Evolutionary conservation across 2,797 vertebrate genomes (phyloP).

Genomic region (Hydrolagus colliei): DNA sequence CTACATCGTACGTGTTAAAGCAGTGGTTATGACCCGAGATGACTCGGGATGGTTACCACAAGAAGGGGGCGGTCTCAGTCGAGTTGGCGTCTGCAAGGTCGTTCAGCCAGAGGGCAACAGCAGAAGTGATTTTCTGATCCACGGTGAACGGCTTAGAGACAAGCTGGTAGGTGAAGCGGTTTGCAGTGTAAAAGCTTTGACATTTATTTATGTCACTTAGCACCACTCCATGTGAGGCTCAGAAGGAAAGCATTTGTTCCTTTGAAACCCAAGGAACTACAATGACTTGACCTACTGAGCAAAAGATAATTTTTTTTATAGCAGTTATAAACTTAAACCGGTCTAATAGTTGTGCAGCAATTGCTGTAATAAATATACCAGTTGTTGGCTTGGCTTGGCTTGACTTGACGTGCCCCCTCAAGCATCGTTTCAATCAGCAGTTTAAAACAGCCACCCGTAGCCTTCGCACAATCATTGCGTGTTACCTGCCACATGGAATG

Average conservation of each 20-base stretch:
- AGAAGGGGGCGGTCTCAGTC: constrained; percentile 90
- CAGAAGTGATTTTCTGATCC: constrained; percentile 87
- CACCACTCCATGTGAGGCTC: no score
- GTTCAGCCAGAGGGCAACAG: constrained; percentile 74
- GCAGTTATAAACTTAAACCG: no score
- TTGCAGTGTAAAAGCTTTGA: no score
- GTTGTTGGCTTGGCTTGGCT: background rate
- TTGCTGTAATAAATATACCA: background rate
- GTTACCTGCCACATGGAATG: no score
- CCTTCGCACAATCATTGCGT: no score
- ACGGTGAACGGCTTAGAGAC: constrained; percentile 90
- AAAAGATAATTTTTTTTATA: no score
- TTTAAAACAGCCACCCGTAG: background rate
- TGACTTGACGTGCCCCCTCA: no score
- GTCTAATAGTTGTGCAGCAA: no score
- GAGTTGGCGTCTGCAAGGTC: constrained; percentile 92
- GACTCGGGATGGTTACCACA: constrained; percentile 98
- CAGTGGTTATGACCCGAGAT: constrained; percentile 99
- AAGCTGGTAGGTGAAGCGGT: constrained; percentile 71
- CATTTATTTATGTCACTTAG: background rate
- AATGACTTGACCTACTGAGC: background rate
- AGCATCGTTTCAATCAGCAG: background rate
- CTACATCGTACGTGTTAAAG: constrained; percentile 99
- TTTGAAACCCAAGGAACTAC: background rate
- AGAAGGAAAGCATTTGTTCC: background rate